Evolutionary conservation across 2,113 vertebrate genomes (phyloP), one percentile per base, ranked within the genome.

Genomic region (Amphiprion percula): DNA sequence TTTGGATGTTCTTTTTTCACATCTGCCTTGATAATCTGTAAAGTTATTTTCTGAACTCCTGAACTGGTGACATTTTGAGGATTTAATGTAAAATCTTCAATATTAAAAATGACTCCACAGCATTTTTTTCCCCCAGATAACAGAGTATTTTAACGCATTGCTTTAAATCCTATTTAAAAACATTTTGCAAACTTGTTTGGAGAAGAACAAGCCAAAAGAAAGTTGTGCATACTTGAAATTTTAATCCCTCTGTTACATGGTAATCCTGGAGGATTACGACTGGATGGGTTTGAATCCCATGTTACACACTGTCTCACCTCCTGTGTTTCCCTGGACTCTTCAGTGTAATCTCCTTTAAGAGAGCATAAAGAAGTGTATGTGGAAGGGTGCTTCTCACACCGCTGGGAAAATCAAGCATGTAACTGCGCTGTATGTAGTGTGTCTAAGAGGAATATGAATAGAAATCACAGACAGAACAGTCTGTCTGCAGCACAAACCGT

Each of bases 191-290:
- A 72, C 15, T 60, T 60, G 58, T 62, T 60, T n/a, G 17, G 19
- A 61, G 44, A 58, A 55, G 44, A 68, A 63, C 14, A 56, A 23
- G 28, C 10, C 11, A 62, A 79, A 78, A 72, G 23, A 58, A 30
- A 23, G 5, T 60, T 64, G 12, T 64, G 11, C 15, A 59, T 33
- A 64, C 17, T 52, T 69, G 55, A 68, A 73, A 49, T 54, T 65
- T 71, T 77, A 92, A 90, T 90, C 87, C 77, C 9, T 73, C 16
- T 74, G 54, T 65, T 47, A 69, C 30, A 46, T 12, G 84, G 80
- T 88, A 91, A 92, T 92, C 82, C 80, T 59, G 76, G 0, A 50
- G 86, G 86, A 92, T 92, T 90, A 91, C 12, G 72, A 75, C 69
- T 33, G 58, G 70, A 83, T 68, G 47, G 47, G 55, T 73, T 73